phyloP scores from a whole-genome alignment of 2,888 invertebrate species.

The Rotaria sp. region DNA sequence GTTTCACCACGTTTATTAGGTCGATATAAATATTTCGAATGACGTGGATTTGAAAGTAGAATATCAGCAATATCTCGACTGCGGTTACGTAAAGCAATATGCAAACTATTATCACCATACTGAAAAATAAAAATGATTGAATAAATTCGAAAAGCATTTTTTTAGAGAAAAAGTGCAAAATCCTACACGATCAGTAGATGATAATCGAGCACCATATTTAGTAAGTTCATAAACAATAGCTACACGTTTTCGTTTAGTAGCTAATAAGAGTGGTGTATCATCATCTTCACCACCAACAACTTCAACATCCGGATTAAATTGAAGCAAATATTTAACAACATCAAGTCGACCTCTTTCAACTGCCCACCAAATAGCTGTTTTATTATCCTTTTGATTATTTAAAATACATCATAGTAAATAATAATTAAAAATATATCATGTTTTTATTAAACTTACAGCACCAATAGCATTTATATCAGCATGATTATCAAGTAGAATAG shows the following conservation, averaged over 20 bases:
- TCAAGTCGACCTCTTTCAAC: conserved; percentile 85
- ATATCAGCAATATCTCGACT: conserved; percentile 73
- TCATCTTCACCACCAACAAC: conserved; percentile 54
- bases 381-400: conserved; percentile 66
- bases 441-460: conserved; percentile 60
- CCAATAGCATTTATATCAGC: conserved; percentile 91
- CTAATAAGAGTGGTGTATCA: conserved; percentile 39
- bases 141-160: conserved; percentile 59
- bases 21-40: conserved; percentile 83
- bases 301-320: conserved; percentile 86
- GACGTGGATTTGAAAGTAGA: conserved; percentile 83
- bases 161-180: neutral
- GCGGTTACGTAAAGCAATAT: conserved; percentile 87
- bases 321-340: conserved; percentile 72
- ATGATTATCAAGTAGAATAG: conserved; percentile 83
- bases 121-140: conserved; percentile 42
- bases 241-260: conserved; percentile 59
- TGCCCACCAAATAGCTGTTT: conserved; percentile 88
- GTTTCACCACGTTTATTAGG: conserved; percentile 90
- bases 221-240: conserved; percentile 82
- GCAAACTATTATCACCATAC: conserved; percentile 84
- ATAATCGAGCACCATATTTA: conserved; percentile 84
- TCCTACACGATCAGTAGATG: conserved; percentile 62
- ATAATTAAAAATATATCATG: neutral
- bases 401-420: neutral